phyloP scores from a whole-genome alignment of 2,797 vertebrate species.

The Siniperca obscura region DNA sequence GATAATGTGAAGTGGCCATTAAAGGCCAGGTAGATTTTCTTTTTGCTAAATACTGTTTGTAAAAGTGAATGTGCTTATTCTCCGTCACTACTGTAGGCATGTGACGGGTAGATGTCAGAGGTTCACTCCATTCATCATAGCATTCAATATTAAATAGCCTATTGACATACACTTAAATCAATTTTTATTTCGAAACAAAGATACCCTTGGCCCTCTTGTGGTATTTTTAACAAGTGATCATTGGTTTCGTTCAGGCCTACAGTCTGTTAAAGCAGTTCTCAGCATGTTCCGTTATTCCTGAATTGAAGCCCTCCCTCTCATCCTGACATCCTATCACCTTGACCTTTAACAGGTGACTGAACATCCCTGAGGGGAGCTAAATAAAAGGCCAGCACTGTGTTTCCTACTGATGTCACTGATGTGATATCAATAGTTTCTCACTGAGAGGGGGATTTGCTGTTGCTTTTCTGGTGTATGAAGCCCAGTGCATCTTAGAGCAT shows the following conservation, averaged over 20 bases:
- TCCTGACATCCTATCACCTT: constrained; percentile 65
- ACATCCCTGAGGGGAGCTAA: constrained; percentile 64
- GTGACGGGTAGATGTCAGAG: not conserved
- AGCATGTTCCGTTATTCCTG: constrained; percentile 28
- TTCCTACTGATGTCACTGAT: constrained; percentile 77
- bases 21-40: not conserved
- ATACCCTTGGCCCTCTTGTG: not conserved
- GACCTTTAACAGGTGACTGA: constrained; percentile 75
- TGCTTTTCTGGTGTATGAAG: constrained; percentile 47
- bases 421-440: constrained; percentile 74
- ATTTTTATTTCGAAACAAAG: constrained; percentile 7
- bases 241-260: constrained; percentile 17
- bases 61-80: too few relatives aligned
- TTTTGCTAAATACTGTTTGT: not conserved
- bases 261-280: constrained; percentile 43
- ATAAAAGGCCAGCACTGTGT: constrained; percentile 66
- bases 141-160: not conserved
- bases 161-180: not conserved
- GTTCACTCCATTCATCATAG: not conserved
- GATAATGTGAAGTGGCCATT: not conserved
- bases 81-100: not conserved
- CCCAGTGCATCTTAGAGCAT: constrained; percentile 24
- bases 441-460: constrained; percentile 63
- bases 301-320: constrained; percentile 48
- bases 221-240: constrained; percentile 45